Evolutionary conservation across 2,113 vertebrate genomes (phyloP), one percentile per base, ranked within the genome.

Genomic region (Rhinolophus ferrumequinum): DNA sequence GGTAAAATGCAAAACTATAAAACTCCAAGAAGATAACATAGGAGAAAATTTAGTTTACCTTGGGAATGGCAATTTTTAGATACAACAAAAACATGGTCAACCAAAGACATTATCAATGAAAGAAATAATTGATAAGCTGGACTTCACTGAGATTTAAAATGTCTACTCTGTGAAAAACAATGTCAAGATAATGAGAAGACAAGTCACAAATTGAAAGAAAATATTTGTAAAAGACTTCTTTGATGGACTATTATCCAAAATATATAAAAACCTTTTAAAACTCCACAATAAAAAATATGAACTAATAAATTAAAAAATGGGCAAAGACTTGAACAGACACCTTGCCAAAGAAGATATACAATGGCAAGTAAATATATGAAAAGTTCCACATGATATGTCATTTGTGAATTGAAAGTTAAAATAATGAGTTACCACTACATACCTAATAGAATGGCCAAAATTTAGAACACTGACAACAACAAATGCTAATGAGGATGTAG

Each of bases 61-160:
- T 88, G 38, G 38, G 6, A 69, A 60, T 58, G 8, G 9, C 69
- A 44, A 69, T 86, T 89, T 84, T 66, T 52, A 83, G 33, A 64
- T 13, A n/a, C 2, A 69, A n/a, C 12, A 52, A 94, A 85, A 70
- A 30, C 30, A 76, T 58, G 47, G 50, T 58, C 21, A n/a, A 22
- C 11, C 33, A 60, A 94, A 85, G 62, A 35, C 22, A 69, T 58
- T 38, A 50, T 50, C 13, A n/a, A 54, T 73, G 56, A 56, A 88
- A 87, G 19, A 82, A 75, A 86, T 54, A 66, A 52, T 16, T 60
- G 30, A 67, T 67, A 69, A 38, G 7, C 50, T 75, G 12, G 75
- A 33, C 19, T 90, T 80, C 35, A 86, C 38, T 73, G 85, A 94
- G 81, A 94, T 85, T 60, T 50, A 76, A 92, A 81, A 56, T 5